Evolutionary conservation across 2,888 invertebrate species (phyloP), one percentile per base, ranked within the genome.

Genomic region (Labia minor): DNA sequence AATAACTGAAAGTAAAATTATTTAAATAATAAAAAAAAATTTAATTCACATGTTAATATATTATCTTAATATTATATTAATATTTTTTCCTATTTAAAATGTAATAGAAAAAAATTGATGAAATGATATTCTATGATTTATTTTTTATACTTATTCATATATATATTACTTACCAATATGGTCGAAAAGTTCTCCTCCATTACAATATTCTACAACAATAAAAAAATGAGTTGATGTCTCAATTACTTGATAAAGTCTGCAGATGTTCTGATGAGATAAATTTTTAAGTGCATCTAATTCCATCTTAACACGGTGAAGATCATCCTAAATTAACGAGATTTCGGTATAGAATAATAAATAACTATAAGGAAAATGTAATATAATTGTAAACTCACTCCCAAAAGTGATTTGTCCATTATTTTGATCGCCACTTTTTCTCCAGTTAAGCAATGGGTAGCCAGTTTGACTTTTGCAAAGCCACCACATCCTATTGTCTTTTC

Each of bases 151-250:
- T n/a, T n/a, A n/a, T n/a, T n/a, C n/a, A n/a, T n/a, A n/a, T n/a
- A n/a, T n/a, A n/a, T n/a, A n/a, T n/a, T n/a, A n/a, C 69, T 72
- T 72, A 81, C 81, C 81, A 70, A 92, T 91, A 74, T 91, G 90
- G 78, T 91, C 91, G 78, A 92, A 92, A 67, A 92, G 78, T 78
- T 91, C 91, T 49, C 91, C 91, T 49, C 90, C 90, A 49, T 87
- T 86, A 74, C 90, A 91, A 74, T 90, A 89, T 80, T 91, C 91
- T 74, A 91, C 82, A n/a, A 90, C 80, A 76, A 92, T 82, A 75
- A 86, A 90, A 74, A 87, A 88, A 74, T 87, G 85, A 6, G 82
- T 82, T 0, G 85, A 83, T 1, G 89, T 89, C 76, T 91, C 90
- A 69, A 90, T 84, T 1, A 88, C 86, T 80, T 91, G 88, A 76